A percentile compares a stretch with the other conserved stretches of the same genome.
These are phyloP conservation scores for Phalloptychus januarius DNA, from an alignment of 2,797 vertebrate genomes.

Conservation along the genomic window DNA sequence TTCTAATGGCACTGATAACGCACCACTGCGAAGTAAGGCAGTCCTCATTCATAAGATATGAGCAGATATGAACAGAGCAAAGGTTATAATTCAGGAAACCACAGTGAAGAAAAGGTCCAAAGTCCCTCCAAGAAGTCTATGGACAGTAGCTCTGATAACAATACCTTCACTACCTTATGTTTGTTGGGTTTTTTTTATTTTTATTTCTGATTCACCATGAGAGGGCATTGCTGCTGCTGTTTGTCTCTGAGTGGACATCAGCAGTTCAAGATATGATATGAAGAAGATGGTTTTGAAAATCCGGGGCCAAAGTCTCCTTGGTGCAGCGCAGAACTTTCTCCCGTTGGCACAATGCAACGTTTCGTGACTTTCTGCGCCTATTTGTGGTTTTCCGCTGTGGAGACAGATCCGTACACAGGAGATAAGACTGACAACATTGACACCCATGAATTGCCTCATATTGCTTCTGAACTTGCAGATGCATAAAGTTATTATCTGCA, in stretches of 20 bases:
- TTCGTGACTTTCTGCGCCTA: conserved; percentile 18
- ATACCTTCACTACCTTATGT: conserved; percentile 21
- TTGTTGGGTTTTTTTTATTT: conserved; percentile 22
- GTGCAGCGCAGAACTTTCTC: background rate
- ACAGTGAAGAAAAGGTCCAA: conserved; percentile 60
- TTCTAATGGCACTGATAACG: conserved; percentile 37
- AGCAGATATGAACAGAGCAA: conserved; percentile 21
- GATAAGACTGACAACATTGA: conserved; percentile 62
- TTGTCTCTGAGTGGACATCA: conserved; percentile 29
- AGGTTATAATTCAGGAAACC: conserved; percentile 52
- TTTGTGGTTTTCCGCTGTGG: conserved; percentile 11
- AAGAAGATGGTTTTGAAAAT: conserved; percentile 21
- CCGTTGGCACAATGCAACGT: conserved; percentile 12
- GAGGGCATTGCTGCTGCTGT: conserved; percentile 54
- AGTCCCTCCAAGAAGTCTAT: conserved; percentile 63
- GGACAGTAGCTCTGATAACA: conserved; percentile 73
- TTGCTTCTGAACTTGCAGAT: conserved; percentile 71
- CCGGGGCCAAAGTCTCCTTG: conserved; percentile 37
- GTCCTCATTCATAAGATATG: conserved; percentile 32
- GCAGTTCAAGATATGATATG: conserved; percentile 19
- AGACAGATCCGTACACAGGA: conserved; percentile 11
- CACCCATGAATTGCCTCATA: conserved; percentile 36
- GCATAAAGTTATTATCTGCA: conserved; percentile 57
- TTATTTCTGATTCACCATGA: conserved; percentile 40
- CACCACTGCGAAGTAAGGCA: conserved; percentile 16